These are phyloP conservation scores for Onychostruthus taczanowskii DNA, from an alignment of 2,113 vertebrate species.

Conservation along the genomic window DNA sequence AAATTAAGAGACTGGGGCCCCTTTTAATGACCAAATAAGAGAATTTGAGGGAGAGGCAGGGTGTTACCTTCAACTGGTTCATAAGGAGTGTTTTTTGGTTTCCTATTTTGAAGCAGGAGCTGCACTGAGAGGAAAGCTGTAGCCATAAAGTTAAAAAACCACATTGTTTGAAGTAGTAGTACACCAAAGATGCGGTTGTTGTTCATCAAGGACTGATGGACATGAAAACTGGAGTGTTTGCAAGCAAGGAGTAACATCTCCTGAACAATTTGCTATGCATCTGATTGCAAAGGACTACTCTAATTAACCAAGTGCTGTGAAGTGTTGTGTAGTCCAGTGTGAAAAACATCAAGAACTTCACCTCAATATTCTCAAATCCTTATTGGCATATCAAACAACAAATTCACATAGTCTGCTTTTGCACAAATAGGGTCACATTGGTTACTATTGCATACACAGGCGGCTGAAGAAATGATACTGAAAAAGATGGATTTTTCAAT, in stretches of 20 bases:
- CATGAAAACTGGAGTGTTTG: neutral
- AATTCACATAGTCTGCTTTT: neutral
- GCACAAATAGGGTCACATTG: neutral
- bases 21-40: neutral
- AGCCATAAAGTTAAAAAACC: neutral
- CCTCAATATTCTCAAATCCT: neutral
- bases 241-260: no score
- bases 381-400: neutral
- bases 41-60: neutral
- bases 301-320: no score
- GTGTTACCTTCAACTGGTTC: neutral
- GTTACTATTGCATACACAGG: neutral
- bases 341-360: neutral
- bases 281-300: no score
- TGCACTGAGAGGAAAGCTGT: neutral
- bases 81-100: neutral
- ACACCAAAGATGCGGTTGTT: neutral
- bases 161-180: neutral
- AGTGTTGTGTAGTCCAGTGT: neutral
- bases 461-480: neutral
- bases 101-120: neutral
- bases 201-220: neutral
- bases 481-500: neutral
- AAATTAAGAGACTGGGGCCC: neutral
- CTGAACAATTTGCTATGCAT: no score